Conservation (phyloP, 2,113 vertebrate species). For the Nothocercus julius region DNA sequence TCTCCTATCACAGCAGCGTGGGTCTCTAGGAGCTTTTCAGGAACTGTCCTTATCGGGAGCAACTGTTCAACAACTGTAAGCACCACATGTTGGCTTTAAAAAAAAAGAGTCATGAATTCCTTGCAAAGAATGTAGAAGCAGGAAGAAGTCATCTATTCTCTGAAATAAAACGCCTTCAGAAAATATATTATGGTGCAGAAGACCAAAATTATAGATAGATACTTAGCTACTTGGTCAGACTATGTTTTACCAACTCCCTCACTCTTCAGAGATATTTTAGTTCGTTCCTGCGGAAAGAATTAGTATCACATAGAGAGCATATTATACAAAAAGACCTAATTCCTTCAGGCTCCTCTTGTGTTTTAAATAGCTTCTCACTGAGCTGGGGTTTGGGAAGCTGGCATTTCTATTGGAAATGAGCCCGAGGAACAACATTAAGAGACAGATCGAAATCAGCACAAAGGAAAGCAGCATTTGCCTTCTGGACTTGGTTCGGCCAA, state of each 20-base stretch:
- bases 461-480: background rate
- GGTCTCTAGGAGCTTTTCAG: too few species aligned
- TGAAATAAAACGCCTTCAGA: background rate
- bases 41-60: too few species aligned
- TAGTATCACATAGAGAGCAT: background rate
- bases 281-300: background rate
- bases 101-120: background rate
- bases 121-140: background rate
- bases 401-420: background rate
- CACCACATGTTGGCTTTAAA: too few species aligned
- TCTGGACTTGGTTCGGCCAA: background rate
- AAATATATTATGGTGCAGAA: background rate
- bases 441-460: background rate
- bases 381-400: background rate
- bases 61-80: too few species aligned
- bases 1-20: too few species aligned
- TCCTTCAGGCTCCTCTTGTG: background rate
- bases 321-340: background rate
- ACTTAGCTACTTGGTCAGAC: background rate
- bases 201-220: background rate
- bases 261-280: background rate
- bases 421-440: background rate
- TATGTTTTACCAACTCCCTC: background rate
- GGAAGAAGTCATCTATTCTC: background rate
- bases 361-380: background rate